Base-by-base conservation (phyloP, 2,888 invertebrate genomes). In the Morinoia aosen region DNA sequence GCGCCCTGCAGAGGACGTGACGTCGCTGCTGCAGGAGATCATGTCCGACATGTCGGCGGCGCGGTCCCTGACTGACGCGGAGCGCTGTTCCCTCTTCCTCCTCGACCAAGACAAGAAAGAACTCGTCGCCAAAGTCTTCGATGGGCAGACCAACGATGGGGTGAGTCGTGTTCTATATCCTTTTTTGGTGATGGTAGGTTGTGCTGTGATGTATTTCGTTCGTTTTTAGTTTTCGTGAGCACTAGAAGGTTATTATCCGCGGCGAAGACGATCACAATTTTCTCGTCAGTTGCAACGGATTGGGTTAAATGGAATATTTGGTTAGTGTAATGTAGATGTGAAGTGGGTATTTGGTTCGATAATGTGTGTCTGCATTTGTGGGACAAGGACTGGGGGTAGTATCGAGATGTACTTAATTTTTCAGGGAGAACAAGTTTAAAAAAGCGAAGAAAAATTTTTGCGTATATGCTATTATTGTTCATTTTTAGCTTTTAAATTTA, bases 11-110 rank as follows among this genome's bases (percentile, higher is more conserved):
- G 98, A 98, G 96, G 98, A 98, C 96, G 97, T 98, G 96, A 98
- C 98, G 33, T 98, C 98, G 95, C 97, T 98, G 64, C 97, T 98
- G 58, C 97, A 98, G 96, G 98, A 98, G 97, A 98, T 98, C 95
- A 98, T 98, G n/a, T n/a, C n/a, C n/a, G n/a, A n/a, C n/a, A n/a
- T n/a, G 98, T 98, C 98, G 10, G 98, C 98, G 97, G 98, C 98
- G 0, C 98, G 98, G 97, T 97, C 98, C 96, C 97, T 98, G 96
- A 98, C 98, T 0, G 98, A 98, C 97, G 98, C 98, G 0, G 98
- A 98, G 97, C 97, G 98, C 97, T 98, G 98, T 97, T 98, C 98
- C 0, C 98, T 99, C 95, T 98, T 98, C 97, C 97, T 99, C 95
- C 97, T 98, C 95, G 98, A 99, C 97, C 97, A 98, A 14, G 98